Evolutionary conservation across 1,140 invertebrate genomes (phyloP), one percentile per base, ranked within the genome.

Genomic region (Lysiphlebus fabarum): DNA sequence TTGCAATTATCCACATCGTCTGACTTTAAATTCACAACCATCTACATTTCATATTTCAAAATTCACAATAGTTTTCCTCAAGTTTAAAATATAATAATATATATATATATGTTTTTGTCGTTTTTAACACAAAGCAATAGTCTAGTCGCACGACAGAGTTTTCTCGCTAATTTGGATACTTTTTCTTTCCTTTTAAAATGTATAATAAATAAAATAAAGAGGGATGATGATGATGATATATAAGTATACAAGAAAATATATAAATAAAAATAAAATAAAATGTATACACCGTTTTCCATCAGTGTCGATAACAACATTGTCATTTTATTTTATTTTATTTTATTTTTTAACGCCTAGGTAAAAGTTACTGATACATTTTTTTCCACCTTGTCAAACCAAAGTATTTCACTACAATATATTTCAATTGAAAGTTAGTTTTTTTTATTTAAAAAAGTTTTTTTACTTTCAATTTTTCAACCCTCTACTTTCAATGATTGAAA

Each of bases 121-220:
- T 4, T 26, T 26, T 26, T 1, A 1, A 26, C 17, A 26, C 17
- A 26, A 26, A 26, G 17, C 17, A 26, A 26, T 1, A 26, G 17
- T 26, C 17, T 26, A 26, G 17, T 26, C 17, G 45, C 26, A 12
- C 45, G 58, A 36, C n/a, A 47, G 58, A 60, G 58, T 60, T 60
- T 60, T 51, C 49, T 14, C 45, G 40, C 58, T 60, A 60, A 60
- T 60, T 60, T 60, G 53, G 58, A 60, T 60, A 60, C 58, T 60
- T 60, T 60, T 49, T n/a, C 12, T 7, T 8, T 4, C 9, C 5
- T 26, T 11, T 37, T 37, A 10, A 8, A 10, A 34, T 14, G 53
- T 57, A 51, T 51, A 37, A 36, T 51, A 33, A 11, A 38, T 51
- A 37, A n/a, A 37, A 14, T n/a, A 12, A 7, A 38, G 49, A 49